phyloP scores from a whole-genome alignment of 2,113 vertebrate genomes.

The Epinephelus moara region DNA sequence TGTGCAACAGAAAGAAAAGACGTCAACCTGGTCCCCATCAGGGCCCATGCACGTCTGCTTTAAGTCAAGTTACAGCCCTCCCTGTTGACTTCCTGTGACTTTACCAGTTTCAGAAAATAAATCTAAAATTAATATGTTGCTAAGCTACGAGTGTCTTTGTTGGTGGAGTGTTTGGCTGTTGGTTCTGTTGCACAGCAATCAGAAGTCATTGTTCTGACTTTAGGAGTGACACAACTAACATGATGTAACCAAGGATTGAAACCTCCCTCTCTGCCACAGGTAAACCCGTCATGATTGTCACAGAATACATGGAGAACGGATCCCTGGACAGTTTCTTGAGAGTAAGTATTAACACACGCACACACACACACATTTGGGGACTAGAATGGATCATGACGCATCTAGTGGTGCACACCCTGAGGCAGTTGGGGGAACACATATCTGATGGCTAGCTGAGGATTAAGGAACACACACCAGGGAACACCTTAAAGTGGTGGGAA shows the following conservation, averaged over 20 bases:
- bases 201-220: background rate
- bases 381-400: background rate
- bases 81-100: conserved; percentile 20
- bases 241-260: conserved; percentile 11
- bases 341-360: conserved; percentile 64
- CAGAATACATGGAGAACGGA: conserved; percentile 84
- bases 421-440: background rate
- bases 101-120: conserved; percentile 32
- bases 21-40: conserved; percentile 49
- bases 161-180: background rate
- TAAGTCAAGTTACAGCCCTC: conserved; percentile 45
- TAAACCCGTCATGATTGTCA: conserved; percentile 84
- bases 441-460: background rate
- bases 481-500: background rate
- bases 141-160: background rate
- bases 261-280: conserved; percentile 53
- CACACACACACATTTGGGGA: background rate
- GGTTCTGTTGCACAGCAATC: background rate
- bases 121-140: conserved; percentile 22
- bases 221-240: background rate
- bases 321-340: conserved; percentile 83
- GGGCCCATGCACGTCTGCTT: conserved; percentile 38
- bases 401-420: background rate
- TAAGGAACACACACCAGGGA: background rate
- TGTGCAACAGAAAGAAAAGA: conserved; percentile 1